Base-by-base conservation (phyloP, 2,113 vertebrate species). In the Brachionichthys hirsutus region DNA sequence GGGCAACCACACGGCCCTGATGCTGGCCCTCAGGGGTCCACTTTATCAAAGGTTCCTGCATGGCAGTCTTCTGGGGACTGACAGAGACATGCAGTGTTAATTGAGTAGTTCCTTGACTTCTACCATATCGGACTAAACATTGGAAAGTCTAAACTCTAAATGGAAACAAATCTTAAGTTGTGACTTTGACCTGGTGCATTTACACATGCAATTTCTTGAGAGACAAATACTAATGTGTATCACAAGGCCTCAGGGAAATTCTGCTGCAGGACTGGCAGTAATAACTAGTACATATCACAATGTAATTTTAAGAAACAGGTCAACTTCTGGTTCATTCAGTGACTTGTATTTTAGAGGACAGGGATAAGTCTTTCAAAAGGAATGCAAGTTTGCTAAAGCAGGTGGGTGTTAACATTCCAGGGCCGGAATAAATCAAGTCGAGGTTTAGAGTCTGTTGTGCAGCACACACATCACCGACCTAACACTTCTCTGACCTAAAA, bases 401-500 rank as follows among this genome's bases (percentile, higher is more conserved):
- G 56, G 62, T 71, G 62, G 64, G 63, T 77, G 80, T 83, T 82
- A 56, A 75, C 76, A 58, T 83, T 64, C 41, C 46, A 54, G 58
- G 1, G 49, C 34, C 59, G 71, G 53, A 70, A 49, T 50, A 62
- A 77, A 72, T 77, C 51, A 78, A 62, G 61, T 8, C 24, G 40
- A 80, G 72, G 66, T 81, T 79, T 77, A 77, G 53, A 53, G 54
- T 60, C 59, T 67, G 62, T 30, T 4, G 24, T 8, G 8, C 24
- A 30, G 1, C 2, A 1, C 57, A 73, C 53, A 81, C 58, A 81
- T 72, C 50, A 70, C 47, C 77, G 64, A 71, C 62, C 77, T 74
- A 80, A 78, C 66, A 69, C 74, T 70, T 54, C 54, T 11, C 15
- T 80, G 73, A 84, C 80, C 78, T 66, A 71, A 83, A 70, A 66